Evolutionary conservation across 2,888 invertebrate genomes (phyloP), one percentile per base, ranked within the genome.

Genomic region (Aspidiotus rigidus): DNA sequence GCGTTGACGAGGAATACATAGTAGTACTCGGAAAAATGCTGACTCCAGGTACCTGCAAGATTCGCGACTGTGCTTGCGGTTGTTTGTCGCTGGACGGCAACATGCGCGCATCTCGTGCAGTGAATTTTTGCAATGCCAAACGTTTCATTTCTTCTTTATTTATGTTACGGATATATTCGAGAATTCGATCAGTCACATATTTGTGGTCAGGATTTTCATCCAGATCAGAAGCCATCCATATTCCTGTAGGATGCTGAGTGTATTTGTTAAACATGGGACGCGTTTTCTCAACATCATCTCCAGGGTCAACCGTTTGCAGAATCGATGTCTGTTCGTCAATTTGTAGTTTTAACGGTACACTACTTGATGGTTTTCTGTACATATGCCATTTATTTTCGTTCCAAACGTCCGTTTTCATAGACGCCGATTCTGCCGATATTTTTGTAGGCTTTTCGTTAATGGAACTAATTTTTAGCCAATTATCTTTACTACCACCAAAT

Each of bases 1-100:
- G 83, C 1, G 83, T 81, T 0, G 86, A 81, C 1, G 84, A 83
- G 0, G 75, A 72, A 75, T 88, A 88, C 75, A 85, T 77, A 13
- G 81, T 79, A 0, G 87, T 87, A 72, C 83, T 83, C 0, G 87
- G 87, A 74, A 86, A 88, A 1, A 75, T 73, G 72, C 84, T 82
- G 17, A 77, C 77, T 17, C 86, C 86, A 0, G 85, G 84, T 74
- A 84, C 83, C 71, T 86, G 85, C 5, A 89, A 78, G 85, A 88
- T 88, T 70, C 89, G 80, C 66, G 88, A 82, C 75, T 87, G 87
- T 62, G 86, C 83, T 72, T 84, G 84, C 3, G 80, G 72, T 15
- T 73, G 72, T 15, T 69, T 71, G 78, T 28, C 77, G 74, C 71
- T 83, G 61, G 44, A 44, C 49, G 49, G 44, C 57, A 66, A 16